Conservation (phyloP, 1,140 invertebrate genomes). For the Zelostemma sp. region DNA sequence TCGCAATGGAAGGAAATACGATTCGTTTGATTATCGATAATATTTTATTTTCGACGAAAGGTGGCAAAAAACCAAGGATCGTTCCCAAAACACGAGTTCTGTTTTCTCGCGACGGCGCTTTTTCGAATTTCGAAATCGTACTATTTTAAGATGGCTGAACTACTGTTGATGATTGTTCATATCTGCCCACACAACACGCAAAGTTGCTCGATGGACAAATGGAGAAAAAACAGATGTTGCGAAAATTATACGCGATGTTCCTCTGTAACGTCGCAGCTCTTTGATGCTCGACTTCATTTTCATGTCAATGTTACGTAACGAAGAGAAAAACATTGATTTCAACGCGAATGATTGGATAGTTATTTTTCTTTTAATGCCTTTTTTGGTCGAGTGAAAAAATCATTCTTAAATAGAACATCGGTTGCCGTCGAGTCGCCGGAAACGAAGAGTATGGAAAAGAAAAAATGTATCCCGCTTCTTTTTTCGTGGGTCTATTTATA, state of each 20-base stretch:
- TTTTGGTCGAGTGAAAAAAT: neutral
- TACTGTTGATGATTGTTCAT: slow-evolving; percentile 48
- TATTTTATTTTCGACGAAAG: slow-evolving; percentile 17
- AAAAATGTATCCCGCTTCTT: slow-evolving; percentile 31
- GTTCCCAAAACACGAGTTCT: slow-evolving; percentile 46
- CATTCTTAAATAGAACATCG: neutral
- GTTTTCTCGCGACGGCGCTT: slow-evolving; percentile 43
- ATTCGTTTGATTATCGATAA: too few species aligned
- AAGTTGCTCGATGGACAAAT: slow-evolving; percentile 49
- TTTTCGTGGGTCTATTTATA: slow-evolving; percentile 47
- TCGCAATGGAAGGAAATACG: too few species aligned
- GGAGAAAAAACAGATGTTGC: slow-evolving; percentile 50
- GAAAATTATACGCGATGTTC: slow-evolving; percentile 35
- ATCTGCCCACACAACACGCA: slow-evolving; percentile 42
- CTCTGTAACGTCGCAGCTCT: slow-evolving; percentile 24
- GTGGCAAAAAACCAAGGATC: slow-evolving; percentile 36
- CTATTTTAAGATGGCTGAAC: slow-evolving; percentile 50
- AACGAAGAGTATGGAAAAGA: slow-evolving; percentile 16
- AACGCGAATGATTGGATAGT: neutral
- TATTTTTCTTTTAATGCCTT: neutral
- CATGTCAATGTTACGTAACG: slow-evolving; percentile 13
- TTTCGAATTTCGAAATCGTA: slow-evolving; percentile 52
- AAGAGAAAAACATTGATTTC: neutral
- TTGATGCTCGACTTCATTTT: slow-evolving; percentile 29
- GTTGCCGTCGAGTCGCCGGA: neutral